Evolutionary conservation across 2,888 invertebrate genomes (phyloP), one percentile per base, ranked within the genome.

Genomic region (Cephus nigrinus): DNA sequence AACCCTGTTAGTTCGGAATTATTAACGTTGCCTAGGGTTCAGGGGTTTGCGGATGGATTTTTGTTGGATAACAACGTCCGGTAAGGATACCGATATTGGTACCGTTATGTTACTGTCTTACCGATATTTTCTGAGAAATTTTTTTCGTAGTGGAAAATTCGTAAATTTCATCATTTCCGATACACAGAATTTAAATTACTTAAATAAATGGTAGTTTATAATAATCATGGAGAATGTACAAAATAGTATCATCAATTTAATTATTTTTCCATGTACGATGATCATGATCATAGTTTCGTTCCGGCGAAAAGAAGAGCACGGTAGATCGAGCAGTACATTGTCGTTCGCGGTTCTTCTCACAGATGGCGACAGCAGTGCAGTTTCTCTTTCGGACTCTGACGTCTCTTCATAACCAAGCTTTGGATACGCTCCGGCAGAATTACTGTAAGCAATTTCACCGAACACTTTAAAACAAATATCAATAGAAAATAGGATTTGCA

Each of bases 321-420:
- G 74, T 55, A 77, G 74, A 74, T 69, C 71, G 40, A 55, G 74
- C 73, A 55, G 40, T 55, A 33, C 74, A 23, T 33, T 36, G 34
- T 79, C 74, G 87, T 90, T 90, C 86, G 77, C 30, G 36, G 81
- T 34, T 80, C 76, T 12, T 33, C 80, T 75, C 81, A 89, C 83
- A 90, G 90, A 87, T 88, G 90, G 90, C 90, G 85, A 75, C 88
- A 90, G 89, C 34, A 78, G 82, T 76, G 74, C 80, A 81, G 80
- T 81, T 83, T 81, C 76, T 35, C 79, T 77, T 81, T 78, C 31
- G 31, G 15, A 71, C 71, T 30, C 71, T 3, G 71, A 55, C 5
- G 40, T 55, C 40, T 55, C 40, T 23, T 55, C 40, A 55, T 55
- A 55, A 55, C 9, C 40, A 55, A 15, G 40, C 23, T 55, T 23